Conservation (phyloP, 2,888 invertebrate genomes). For the Orthonevra nobilis region DNA sequence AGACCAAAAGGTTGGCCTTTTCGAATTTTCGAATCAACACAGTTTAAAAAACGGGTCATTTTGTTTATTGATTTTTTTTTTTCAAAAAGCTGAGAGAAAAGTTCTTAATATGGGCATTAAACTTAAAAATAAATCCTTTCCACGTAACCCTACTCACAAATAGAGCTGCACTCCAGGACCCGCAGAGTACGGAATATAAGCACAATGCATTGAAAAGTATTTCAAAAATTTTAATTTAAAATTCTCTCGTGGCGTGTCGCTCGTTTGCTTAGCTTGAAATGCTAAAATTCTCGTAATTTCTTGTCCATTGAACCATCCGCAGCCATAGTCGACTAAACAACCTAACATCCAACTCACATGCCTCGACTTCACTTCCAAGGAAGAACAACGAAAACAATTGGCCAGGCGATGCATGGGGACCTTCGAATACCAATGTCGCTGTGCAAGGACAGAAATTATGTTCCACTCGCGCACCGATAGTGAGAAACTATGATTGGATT, state of each 20-base stretch:
- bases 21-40: too few species aligned
- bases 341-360: slow-evolving; percentile 43
- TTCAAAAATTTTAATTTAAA: slow-evolving; percentile 81
- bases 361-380: slow-evolving; percentile 52
- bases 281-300: slow-evolving; percentile 80
- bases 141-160: too few species aligned
- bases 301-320: slow-evolving; percentile 76
- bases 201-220: slow-evolving; percentile 63
- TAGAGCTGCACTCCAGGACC: too few species aligned
- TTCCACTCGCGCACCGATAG: slow-evolving; percentile 64
- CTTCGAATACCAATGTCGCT: slow-evolving; percentile 16
- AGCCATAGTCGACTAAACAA: slow-evolving; percentile 13
- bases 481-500: slow-evolving; percentile 70
- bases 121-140: too few species aligned
- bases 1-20: too few species aligned
- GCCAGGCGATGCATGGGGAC: slow-evolving; percentile 39
- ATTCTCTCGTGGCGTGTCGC: slow-evolving; percentile 79
- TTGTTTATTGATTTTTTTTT: too few species aligned
- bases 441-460: slow-evolving; percentile 62
- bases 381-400: slow-evolving; percentile 62
- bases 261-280: slow-evolving; percentile 80
- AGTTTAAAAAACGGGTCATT: too few species aligned
- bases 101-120: too few species aligned
- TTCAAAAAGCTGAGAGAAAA: too few species aligned
- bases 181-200: too few species aligned